Evolutionary conservation across 2,797 vertebrate species (phyloP), one percentile per base, ranked within the genome.

Genomic region (Gadopsis marmoratus): DNA sequence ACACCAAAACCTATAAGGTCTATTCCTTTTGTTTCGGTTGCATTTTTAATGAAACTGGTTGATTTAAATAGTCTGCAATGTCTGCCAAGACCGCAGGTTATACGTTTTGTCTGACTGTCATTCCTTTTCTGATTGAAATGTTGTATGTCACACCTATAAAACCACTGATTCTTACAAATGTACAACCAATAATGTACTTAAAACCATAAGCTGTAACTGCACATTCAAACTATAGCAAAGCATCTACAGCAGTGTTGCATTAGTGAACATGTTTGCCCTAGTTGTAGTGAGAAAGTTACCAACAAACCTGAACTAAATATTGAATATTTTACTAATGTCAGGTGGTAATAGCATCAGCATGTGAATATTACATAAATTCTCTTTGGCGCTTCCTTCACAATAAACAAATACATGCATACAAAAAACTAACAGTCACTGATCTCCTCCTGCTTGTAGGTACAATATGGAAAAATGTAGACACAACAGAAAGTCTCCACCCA

Each of bases 271-370:
- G 11, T 76, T 53, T 56, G 14, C 5, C 4, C 4, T 62, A 23
- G 21, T 55, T 47, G 47, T 56, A 31, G 17, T 19, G 14, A 45
- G 31, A 77, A 43, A 53, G 3, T 41, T 53, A 50, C 19, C 19
- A 35, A 50, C 39, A 59, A 71, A 59, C 7, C 29, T 33, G 21
- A 41, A 66, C 1, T 4, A 26, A 55, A 51, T 26, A 33, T 50
- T 65, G n/a, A 56, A 47, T 55, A 61, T 67, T 80, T 48, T 31
- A 54, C 33, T 35, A 8, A 26, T 62, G 12, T 10, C 5, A 72
- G 16, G 23, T 41, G 37, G 31, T 9, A 37, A 48, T 4, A 48
- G 48, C 41, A 56, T 43, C 63, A 53, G 29, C 31, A 0, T 60
- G 29, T n/a, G 17, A 19, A 58, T 48, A 61, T 53, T 33, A 66